These are phyloP conservation scores for Gadus macrocephalus DNA, from an alignment of 2,113 vertebrate genomes.

Conservation along the genomic window DNA sequence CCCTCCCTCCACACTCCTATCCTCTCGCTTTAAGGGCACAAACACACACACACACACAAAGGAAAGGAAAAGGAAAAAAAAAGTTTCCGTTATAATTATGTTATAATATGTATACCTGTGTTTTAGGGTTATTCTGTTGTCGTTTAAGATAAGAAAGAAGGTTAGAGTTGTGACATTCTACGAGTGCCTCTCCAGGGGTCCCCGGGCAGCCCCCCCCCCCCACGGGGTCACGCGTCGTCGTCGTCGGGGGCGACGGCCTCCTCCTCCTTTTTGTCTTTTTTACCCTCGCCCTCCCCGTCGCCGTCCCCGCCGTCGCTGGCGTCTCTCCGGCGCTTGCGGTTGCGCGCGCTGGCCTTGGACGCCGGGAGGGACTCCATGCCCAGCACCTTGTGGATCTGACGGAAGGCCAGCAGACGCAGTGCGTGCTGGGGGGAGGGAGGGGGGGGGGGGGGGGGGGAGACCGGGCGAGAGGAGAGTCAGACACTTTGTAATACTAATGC, in stretches of 20 bases:
- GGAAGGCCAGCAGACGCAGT: conserved; percentile 75
- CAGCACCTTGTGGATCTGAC: conserved; percentile 73
- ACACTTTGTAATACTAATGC: too few relatives aligned
- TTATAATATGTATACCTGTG: conserved; percentile 37
- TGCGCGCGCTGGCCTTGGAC: conserved; percentile 56
- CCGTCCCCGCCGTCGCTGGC: conserved; percentile 45
- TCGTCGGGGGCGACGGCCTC: not conserved
- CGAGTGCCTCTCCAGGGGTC: conserved; percentile 39
- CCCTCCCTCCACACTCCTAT: conserved; percentile 5
- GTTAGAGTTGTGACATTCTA: conserved; percentile 45
- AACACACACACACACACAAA: conserved; percentile 39
- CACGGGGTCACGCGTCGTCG: conserved; percentile 44
- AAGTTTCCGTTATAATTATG: conserved; percentile 48
- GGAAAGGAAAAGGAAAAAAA: conserved; percentile 14
- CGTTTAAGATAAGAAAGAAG: conserved; percentile 36
- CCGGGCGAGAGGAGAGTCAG: not conserved
- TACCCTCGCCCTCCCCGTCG: conserved; percentile 60
- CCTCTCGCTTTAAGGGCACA: conserved; percentile 31
- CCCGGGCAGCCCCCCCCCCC: not conserved
- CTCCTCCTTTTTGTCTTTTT: conserved; percentile 66
- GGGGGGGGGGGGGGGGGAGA: conserved; percentile 1
- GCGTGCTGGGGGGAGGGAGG: conserved; percentile 61
- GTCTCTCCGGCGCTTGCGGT: conserved; percentile 70
- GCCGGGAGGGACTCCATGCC: conserved; percentile 67
- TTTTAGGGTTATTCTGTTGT: conserved; percentile 46